Base-by-base conservation (phyloP, 2,888 invertebrate species). In the Ganaspis brasiliensis region DNA sequence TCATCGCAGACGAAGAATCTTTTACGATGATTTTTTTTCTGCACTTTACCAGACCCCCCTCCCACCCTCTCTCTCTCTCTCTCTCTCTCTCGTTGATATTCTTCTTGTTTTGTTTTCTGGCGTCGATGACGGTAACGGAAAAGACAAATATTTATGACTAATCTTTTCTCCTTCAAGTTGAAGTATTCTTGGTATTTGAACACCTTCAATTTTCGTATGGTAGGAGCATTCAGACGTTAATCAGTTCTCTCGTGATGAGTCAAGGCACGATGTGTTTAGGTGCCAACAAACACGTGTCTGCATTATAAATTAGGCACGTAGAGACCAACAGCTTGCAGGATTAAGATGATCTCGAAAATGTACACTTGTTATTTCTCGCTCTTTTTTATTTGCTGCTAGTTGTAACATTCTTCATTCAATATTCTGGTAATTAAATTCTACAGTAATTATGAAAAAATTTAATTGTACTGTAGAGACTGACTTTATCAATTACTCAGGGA, bases 201-300 rank as follows among this genome's bases (percentile, higher is more conserved):
- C 14, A 5, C 6, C 14, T 40, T 45, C 21, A 37, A 63, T 45
- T 63, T 63, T 40, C 37, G 40, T 63, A 10, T 8, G 21, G 16
- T 49, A n/a, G 49, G 6, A 24, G 24, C 10, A 56, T 56, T 24
- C 21, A 56, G 56, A 52, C 52, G 52, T 21, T 56, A 56, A 56
- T 56, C 24, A 21, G 21, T 3, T 19, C 12, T 56, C 24, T 21
- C 16, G 56, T 21, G 56, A 52, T 52, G 12, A 56, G 21, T 24
- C 21, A 12, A 56, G 24, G 24, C 21, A 56, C 21, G 21, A 56
- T 56, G 12, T 24, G 10, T 21, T 56, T 56, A 56, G 24, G 56
- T 56, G 56, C 56, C 10, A 21, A 56, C 21, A 56, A 24, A 56
- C 21, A 56, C 56, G 56, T 56, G 24, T 14, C 24, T 56, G 21